Evolutionary conservation across 2,113 vertebrate species (phyloP), one percentile per base, ranked within the genome.

Genomic region (Vulpes vulpes): DNA sequence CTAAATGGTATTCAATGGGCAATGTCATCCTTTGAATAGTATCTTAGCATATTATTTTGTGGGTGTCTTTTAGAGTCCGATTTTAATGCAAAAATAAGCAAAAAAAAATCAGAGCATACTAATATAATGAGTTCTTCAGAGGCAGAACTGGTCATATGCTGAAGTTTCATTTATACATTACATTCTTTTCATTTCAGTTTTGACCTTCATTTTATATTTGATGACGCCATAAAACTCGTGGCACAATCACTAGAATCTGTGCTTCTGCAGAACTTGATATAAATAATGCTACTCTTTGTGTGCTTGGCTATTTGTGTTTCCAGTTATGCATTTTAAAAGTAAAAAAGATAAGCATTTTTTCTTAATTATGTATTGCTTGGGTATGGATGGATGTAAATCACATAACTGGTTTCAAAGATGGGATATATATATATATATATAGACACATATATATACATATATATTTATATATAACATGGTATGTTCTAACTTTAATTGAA

Each of bases 1-100:
- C 73, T 97, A 97, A 98, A 96, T 96, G 86, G 19, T 98, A 98
- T 98, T 98, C 98, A 98, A 8, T 97, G 97, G 80, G 53, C 88
- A 97, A 82, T 92, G 91, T 91, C 97, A 97, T 98, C 96, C 90
- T 23, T 97, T 97, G 96, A 98, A 97, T 91, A 74, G 51, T 55
- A 76, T 65, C 81, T n/a, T 8, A 90, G 76, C 35, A 20, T 95
- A 59, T 78, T 95, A 93, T 94, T 96, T 97, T 71, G 86, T 95
- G 96, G 80, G 3, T 93, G 94, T 96, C 55, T 89, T 94, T 92
- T 74, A 82, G 60, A 85, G 25, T 92, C 38, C 78, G 67, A 86
- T 97, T 95, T 88, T 51, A 94, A 81, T 65, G 55, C 32, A 93
- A 95, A 97, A 88, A 62, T 69, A 67, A 95, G 71, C 16, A 79